phyloP scores from a whole-genome alignment of 1,140 invertebrate species.

The Ips nitidus region DNA sequence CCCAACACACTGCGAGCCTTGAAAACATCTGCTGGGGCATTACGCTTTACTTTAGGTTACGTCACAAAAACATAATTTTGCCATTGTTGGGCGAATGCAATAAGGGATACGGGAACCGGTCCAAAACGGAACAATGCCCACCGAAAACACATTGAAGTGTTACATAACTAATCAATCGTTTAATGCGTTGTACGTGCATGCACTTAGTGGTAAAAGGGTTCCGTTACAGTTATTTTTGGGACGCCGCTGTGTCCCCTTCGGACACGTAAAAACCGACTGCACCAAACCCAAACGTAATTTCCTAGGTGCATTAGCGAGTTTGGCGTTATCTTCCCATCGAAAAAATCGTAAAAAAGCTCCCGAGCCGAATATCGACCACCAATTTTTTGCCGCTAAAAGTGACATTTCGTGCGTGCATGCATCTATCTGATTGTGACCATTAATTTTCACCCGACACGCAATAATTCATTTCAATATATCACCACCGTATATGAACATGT shows the following conservation, averaged over 20 bases:
- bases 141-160: slow-evolving; percentile 2
- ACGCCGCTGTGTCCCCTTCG: neutral
- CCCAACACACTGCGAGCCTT: neutral
- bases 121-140: neutral
- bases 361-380: slow-evolving; percentile 23
- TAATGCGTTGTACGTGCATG: neutral
- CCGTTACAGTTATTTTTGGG: neutral
- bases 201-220: neutral
- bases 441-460: slow-evolving; percentile 30
- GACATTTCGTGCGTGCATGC: slow-evolving; percentile 30
- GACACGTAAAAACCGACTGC: neutral
- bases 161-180: neutral
- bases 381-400: slow-evolving; percentile 28
- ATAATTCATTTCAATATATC: slow-evolving; percentile 28
- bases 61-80: slow-evolving; percentile 3
- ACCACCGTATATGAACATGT: slow-evolving; percentile 5
- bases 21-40: slow-evolving; percentile 1
- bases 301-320: slow-evolving; percentile 10
- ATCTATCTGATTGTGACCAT: slow-evolving; percentile 32
- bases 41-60: slow-evolving; percentile 3
- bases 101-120: slow-evolving; percentile 1
- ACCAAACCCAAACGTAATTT: slow-evolving; percentile 6
- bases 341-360: slow-evolving; percentile 14
- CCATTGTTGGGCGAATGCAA: neutral
- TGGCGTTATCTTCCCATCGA: slow-evolving; percentile 17